Evolutionary conservation across 1,140 invertebrate genomes (phyloP).

Genomic region (Wasmannia auropunctata): DNA sequence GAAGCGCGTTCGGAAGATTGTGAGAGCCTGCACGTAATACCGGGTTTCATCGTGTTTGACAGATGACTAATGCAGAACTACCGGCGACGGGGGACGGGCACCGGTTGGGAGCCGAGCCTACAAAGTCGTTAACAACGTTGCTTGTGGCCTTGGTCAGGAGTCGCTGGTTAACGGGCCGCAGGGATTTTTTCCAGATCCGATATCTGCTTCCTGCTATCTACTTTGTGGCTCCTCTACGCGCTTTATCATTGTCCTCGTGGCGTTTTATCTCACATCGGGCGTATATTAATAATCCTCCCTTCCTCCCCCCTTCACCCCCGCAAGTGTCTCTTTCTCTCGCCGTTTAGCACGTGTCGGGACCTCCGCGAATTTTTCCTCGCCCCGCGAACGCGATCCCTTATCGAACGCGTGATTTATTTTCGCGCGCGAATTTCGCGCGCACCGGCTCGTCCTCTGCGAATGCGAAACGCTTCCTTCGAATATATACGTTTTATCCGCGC

Average conservation of each 20-base stretch:
- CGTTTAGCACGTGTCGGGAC: constrained; percentile 29
- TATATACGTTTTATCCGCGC: not conserved
- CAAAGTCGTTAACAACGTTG: constrained; percentile 68
- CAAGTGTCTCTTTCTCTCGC: constrained; percentile 19
- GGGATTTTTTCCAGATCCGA: constrained; percentile 63
- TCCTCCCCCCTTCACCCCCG: no score
- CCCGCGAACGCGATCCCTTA: not conserved
- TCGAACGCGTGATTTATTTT: constrained; percentile 50
- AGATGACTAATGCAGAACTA: constrained; percentile 71
- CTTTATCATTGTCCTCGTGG: constrained; percentile 68
- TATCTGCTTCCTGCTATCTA: constrained; percentile 71
- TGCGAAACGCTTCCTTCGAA: not conserved
- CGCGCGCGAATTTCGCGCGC: not conserved
- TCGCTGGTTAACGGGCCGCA: constrained; percentile 67
- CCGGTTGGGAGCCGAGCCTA: constrained; percentile 53
- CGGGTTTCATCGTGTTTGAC: constrained; percentile 72
- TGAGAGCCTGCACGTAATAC: constrained; percentile 63
- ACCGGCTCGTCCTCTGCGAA: not conserved
- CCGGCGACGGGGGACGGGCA: constrained; percentile 33
- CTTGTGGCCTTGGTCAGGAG: constrained; percentile 73
- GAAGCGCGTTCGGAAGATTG: not conserved
- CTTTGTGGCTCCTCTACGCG: constrained; percentile 61
- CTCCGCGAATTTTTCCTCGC: constrained; percentile 15
- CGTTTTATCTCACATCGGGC: constrained; percentile 53
- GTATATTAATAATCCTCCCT: constrained; percentile 60